Conservation (phyloP, 2,888 invertebrate species). For the Caenorhabditis sp. region DNA sequence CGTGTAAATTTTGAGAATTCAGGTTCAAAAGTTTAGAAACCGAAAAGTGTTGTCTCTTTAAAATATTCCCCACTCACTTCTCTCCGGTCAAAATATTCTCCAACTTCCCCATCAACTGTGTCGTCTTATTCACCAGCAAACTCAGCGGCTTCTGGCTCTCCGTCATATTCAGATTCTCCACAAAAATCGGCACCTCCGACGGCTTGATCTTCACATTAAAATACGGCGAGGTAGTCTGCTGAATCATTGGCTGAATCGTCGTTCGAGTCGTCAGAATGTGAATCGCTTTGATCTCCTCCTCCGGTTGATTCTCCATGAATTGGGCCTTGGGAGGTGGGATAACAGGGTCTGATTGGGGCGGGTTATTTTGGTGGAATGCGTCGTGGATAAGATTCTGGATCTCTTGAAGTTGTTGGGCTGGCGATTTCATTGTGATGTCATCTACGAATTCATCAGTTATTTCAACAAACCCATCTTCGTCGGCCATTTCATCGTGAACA, state of each 20-base stretch:
- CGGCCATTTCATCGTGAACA: slow-evolving; percentile 21
- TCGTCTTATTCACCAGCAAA: too few species aligned
- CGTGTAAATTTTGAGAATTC: too few species aligned
- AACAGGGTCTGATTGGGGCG: background rate
- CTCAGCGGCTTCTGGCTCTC: background rate
- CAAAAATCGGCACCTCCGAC: background rate
- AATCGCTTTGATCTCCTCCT: background rate
- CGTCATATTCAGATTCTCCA: background rate
- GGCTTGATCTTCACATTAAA: background rate
- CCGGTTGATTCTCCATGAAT: background rate
- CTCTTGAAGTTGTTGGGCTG: slow-evolving; percentile 5
- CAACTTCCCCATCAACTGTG: too few species aligned
- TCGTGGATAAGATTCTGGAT: slow-evolving; percentile 19
- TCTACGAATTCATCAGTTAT: slow-evolving; percentile 9
- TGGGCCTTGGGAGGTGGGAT: background rate
- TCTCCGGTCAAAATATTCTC: too few species aligned
- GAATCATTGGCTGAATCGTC: background rate
- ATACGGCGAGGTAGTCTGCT: background rate
- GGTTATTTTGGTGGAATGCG: slow-evolving; percentile 6
- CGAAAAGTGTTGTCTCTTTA: too few species aligned
- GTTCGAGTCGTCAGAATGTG: background rate
- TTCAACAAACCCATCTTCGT: slow-evolving; percentile 9
- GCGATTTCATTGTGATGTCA: background rate
- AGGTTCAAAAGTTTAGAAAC: too few species aligned
- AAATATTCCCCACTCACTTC: too few species aligned